Percentiles rank a stretch among this genome's conserved stretches.
These are phyloP conservation scores for Corythornis madagascariensis DNA, from an alignment of 2,113 vertebrate genomes.

Conservation along the genomic window DNA sequence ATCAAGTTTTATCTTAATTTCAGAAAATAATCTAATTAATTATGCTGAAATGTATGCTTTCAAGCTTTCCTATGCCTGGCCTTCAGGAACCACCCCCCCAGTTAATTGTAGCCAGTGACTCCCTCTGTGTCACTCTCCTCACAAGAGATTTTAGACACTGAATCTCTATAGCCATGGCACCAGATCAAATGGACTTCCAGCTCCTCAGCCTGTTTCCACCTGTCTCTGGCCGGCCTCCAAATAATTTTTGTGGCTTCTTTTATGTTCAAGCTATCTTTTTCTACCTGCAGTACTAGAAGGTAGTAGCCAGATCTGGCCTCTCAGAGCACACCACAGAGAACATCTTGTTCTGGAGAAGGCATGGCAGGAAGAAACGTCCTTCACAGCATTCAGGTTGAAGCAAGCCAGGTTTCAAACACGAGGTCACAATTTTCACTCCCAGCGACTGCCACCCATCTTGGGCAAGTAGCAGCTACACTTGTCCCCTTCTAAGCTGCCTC, in stretches of 20 bases:
- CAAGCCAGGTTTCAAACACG: background rate
- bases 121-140: background rate
- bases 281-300: background rate
- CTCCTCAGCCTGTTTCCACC: background rate
- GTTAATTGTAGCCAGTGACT: background rate
- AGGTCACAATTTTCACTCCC: background rate
- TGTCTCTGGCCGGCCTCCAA: background rate
- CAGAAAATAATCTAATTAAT: slow-evolving; percentile 40
- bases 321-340: background rate
- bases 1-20: background rate
- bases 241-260: background rate
- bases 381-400: background rate
- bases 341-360: background rate
- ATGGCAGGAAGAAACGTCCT: background rate
- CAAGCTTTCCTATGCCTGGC: background rate
- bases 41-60: slow-evolving; percentile 16
- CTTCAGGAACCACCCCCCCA: background rate
- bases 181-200: background rate
- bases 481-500: background rate
- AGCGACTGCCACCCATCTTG: background rate
- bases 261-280: background rate
- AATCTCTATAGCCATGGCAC: background rate
- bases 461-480: background rate
- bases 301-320: background rate
- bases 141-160: background rate